Evolutionary conservation across 1,140 invertebrate genomes (phyloP).

Genomic region (Mamestra configurata): DNA sequence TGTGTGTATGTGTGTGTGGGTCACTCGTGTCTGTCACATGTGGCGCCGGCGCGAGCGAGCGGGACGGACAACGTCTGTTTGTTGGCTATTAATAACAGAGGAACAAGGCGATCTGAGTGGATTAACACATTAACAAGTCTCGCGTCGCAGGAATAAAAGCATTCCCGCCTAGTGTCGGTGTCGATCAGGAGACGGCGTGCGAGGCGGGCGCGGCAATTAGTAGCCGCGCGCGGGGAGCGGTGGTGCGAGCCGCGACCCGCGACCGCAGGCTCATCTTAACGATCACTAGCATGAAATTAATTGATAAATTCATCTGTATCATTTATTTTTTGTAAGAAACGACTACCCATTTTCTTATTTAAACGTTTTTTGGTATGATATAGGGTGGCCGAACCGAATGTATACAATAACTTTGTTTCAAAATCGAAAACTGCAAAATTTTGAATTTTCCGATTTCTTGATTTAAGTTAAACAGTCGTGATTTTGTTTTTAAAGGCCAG

Average conservation of each 20-base stretch:
- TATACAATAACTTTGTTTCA: too few relatives aligned
- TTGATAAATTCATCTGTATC: background rate
- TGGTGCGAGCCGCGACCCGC: background rate
- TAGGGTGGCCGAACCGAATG: too few relatives aligned
- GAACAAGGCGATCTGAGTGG: slow-evolving; percentile 81
- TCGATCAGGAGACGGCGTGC: too few relatives aligned
- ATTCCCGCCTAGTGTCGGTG: slow-evolving; percentile 77
- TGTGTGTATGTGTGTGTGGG: slow-evolving; percentile 34
- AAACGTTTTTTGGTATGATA: too few relatives aligned
- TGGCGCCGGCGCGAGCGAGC: slow-evolving; percentile 51
- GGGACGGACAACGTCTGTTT: slow-evolving; percentile 66
- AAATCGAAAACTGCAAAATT: too few relatives aligned
- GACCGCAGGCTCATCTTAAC: background rate
- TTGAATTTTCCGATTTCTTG: too few relatives aligned
- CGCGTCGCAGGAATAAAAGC: slow-evolving; percentile 80
- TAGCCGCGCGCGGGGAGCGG: background rate
- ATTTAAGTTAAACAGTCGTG: too few relatives aligned
- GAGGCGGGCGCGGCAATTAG: slow-evolving; percentile 52
- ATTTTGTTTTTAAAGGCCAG: too few relatives aligned
- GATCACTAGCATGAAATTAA: background rate
- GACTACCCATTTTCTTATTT: too few relatives aligned
- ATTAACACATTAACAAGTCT: slow-evolving; percentile 85
- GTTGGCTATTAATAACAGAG: slow-evolving; percentile 81
- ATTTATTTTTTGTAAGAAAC: too few relatives aligned
- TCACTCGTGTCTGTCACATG: slow-evolving; percentile 46